Evolutionary conservation across 1,140 invertebrate genomes (phyloP).

Genomic region (Meloidogyne hapla): DNA sequence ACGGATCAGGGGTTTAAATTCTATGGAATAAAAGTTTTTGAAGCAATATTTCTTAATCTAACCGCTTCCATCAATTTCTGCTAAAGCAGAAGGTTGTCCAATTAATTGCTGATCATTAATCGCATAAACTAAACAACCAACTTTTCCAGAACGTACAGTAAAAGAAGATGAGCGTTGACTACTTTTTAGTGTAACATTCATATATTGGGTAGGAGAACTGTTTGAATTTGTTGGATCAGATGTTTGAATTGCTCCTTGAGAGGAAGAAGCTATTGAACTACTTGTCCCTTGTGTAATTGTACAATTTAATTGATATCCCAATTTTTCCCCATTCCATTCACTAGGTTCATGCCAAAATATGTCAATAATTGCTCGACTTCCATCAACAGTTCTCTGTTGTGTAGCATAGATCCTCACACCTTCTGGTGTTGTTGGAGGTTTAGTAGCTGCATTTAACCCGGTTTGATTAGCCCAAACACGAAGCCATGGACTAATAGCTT

Average conservation of each 20-base stretch:
- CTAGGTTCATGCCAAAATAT: conserved; percentile 60
- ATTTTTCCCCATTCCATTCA: conserved; percentile 62
- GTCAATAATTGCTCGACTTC: conserved; percentile 61
- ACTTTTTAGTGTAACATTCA: conserved; percentile 18
- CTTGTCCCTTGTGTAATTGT: not conserved
- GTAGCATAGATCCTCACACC: conserved; percentile 56
- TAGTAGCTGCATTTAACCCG: conserved; percentile 55
- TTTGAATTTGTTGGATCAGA: not conserved
- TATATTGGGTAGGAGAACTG: not conserved
- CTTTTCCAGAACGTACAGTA: conserved; percentile 58
- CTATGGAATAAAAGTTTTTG: conserved; percentile 29
- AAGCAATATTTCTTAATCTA: conserved; percentile 15
- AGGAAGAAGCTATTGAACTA: not conserved
- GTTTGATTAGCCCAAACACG: conserved; percentile 52
- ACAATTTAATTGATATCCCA: conserved; percentile 36
- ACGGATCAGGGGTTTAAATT: conserved; percentile 57
- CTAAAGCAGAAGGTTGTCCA: conserved; percentile 46
- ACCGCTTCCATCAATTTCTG: conserved; percentile 61
- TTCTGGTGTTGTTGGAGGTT: conserved; percentile 53
- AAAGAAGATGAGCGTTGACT: conserved; percentile 44
- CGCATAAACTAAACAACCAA: conserved; percentile 56
- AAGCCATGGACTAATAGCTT: conserved; percentile 55
- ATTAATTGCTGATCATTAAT: conserved; percentile 59
- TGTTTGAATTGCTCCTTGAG: conserved; percentile 10
- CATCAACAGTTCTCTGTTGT: conserved; percentile 62